These are phyloP conservation scores for Diloba caeruleocephala DNA, from an alignment of 2,888 invertebrate species.

Conservation along the genomic window DNA sequence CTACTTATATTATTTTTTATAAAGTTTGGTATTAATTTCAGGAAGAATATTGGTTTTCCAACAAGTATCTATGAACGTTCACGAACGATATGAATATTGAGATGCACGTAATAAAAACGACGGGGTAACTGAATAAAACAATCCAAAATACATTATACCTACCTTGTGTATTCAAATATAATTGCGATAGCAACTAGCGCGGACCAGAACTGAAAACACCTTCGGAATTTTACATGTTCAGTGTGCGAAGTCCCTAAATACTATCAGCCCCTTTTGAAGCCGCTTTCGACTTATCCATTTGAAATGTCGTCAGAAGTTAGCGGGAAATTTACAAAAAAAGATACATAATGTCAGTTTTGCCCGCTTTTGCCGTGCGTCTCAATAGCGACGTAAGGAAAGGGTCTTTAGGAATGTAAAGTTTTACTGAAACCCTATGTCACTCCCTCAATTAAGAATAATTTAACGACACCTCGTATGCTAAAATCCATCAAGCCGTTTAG, in stretches of 20 bases:
- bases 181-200: conserved; percentile 9
- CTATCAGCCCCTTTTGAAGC: conserved; percentile 21
- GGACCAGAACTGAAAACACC: conserved; percentile 25
- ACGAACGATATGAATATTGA: background rate
- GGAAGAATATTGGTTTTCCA: no score
- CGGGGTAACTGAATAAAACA: background rate
- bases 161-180: no score
- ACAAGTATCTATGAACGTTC: no score
- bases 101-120: background rate
- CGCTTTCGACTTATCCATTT: conserved; percentile 1
- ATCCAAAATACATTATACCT: background rate
- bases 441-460: no score
- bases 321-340: conserved; percentile 11
- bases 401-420: conserved; percentile 9
- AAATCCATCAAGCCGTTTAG: no score
- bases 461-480: no score
- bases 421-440: background rate
- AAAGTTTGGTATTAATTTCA: no score
- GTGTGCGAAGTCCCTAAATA: conserved; percentile 19
- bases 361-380: conserved; percentile 13
- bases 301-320: background rate
- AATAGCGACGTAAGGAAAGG: conserved; percentile 16
- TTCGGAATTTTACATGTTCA: conserved; percentile 6
- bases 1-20: no score
- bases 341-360: conserved; percentile 6